Percentiles rank a stretch among this genome's conserved stretches.
Evolutionary conservation across 2,113 vertebrate species (phyloP).

Genomic region (Sakesphorus luctuosus): DNA sequence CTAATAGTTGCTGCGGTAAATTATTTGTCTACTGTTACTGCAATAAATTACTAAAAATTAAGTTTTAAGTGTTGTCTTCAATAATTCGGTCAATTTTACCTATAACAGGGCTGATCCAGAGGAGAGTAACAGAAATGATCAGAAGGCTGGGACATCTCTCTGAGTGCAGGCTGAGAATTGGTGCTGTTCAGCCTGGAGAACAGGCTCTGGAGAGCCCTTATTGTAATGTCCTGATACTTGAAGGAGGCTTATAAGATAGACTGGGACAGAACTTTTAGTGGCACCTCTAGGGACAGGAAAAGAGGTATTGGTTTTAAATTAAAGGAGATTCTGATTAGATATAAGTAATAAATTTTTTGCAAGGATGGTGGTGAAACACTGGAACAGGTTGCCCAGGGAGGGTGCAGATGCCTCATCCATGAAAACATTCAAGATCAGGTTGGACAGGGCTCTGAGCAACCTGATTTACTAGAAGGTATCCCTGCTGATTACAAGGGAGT

Average conservation of each 20-base stretch:
- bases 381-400: background rate
- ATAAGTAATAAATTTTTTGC: background rate
- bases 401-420: background rate
- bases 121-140: background rate
- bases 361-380: background rate
- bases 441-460: background rate
- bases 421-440: background rate
- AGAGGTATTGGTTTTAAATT: background rate
- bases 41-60: no score
- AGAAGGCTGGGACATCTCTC: background rate
- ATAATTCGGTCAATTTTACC: no score
- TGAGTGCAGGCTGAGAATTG: background rate
- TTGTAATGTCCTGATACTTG: background rate
- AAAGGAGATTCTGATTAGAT: background rate
- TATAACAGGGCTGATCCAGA: accelerated
- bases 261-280: background rate
- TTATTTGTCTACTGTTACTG: no score
- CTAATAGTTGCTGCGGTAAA: no score
- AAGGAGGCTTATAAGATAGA: background rate
- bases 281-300: background rate
- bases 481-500: background rate
- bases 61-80: no score
- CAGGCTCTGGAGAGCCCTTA: accelerated
- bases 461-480: background rate
- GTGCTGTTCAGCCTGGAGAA: background rate